phyloP scores from a whole-genome alignment of 2,113 vertebrate genomes.

The Osmerus mordax region DNA sequence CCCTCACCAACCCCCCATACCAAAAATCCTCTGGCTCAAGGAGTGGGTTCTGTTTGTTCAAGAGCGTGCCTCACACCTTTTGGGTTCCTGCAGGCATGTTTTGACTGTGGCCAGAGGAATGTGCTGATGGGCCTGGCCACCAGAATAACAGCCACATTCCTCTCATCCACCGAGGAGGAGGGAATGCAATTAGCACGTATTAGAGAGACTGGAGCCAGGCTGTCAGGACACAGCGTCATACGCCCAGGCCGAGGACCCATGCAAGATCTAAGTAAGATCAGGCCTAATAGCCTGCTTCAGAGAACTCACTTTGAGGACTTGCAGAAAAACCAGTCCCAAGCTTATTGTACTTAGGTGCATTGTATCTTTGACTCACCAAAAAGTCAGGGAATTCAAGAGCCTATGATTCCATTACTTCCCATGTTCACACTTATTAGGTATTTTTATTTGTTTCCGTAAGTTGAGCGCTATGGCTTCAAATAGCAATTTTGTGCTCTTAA shows the following conservation, averaged over 20 bases:
- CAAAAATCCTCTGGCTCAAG: no score
- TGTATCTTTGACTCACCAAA: no score
- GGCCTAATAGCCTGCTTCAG: no score
- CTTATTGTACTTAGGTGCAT: no score
- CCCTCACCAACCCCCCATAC: not conserved
- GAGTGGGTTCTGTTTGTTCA: slow-evolving; percentile 16
- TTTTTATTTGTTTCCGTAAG: no score
- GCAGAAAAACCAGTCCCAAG: no score
- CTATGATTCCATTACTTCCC: no score
- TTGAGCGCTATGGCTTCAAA: no score
- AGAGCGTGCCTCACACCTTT: slow-evolving; percentile 51
- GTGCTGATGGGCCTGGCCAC: slow-evolving; percentile 67
- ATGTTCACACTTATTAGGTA: no score
- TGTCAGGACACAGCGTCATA: slow-evolving; percentile 50
- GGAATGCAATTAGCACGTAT: slow-evolving; percentile 80
- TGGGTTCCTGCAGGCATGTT: slow-evolving; percentile 49
- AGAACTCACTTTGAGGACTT: no score
- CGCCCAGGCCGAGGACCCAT: slow-evolving; percentile 41
- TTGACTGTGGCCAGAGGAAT: slow-evolving; percentile 70
- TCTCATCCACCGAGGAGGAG: slow-evolving; percentile 72
- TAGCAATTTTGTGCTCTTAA: no score
- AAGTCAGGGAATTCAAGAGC: no score
- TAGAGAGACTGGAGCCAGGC: slow-evolving; percentile 68
- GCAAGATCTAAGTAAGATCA: slow-evolving; percentile 34
- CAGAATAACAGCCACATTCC: slow-evolving; percentile 79